These are phyloP conservation scores for Periparus ater DNA, from an alignment of 2,797 vertebrate genomes.

Conservation along the genomic window DNA sequence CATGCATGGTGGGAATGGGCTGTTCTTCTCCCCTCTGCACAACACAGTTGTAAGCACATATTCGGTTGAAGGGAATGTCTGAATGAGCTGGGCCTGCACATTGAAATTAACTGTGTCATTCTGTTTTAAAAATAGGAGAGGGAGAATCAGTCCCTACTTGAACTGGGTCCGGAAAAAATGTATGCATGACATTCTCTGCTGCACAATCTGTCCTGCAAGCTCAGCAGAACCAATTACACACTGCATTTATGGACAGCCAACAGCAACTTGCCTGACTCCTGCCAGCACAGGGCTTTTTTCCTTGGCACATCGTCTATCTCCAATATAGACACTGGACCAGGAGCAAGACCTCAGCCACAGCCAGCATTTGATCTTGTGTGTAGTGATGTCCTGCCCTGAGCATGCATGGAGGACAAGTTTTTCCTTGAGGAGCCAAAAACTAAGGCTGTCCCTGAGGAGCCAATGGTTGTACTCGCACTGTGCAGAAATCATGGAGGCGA, in stretches of 20 bases:
- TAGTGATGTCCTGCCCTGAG: background rate
- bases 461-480: background rate
- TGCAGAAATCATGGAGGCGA: background rate
- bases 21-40: background rate
- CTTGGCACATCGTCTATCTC: background rate
- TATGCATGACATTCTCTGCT: background rate
- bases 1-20: background rate
- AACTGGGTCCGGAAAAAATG: background rate
- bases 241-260: background rate
- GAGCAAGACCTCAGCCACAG: background rate
- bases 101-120: background rate
- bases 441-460: background rate
- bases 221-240: background rate
- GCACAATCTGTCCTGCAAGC: background rate
- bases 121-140: background rate
- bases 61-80: background rate
- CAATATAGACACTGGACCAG: background rate
- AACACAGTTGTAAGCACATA: accelerated
- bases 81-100: background rate
- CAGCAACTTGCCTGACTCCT: background rate
- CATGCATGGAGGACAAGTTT: background rate
- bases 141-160: background rate
- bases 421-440: background rate
- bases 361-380: accelerated
- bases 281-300: background rate